phyloP scores from a whole-genome alignment of 2,797 vertebrate species.

The Aeoliscus strigatus region DNA sequence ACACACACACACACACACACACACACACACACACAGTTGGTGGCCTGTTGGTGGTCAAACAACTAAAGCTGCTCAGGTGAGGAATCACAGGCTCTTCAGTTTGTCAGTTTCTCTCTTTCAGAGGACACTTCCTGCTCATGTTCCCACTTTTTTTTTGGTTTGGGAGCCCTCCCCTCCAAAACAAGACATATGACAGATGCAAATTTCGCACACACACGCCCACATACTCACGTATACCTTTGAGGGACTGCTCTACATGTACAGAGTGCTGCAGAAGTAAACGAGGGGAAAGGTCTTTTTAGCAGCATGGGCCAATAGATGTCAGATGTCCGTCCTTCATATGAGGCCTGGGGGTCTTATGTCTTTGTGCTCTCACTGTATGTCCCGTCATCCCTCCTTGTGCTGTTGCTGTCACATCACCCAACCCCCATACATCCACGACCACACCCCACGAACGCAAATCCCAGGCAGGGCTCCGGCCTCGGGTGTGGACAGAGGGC shows the following conservation, averaged over 20 bases:
- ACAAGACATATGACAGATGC: slow-evolving; percentile 48
- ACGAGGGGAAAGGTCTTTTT: slow-evolving; percentile 59
- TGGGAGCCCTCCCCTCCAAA: slow-evolving; percentile 21
- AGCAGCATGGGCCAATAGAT: slow-evolving; percentile 61
- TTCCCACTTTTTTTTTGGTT: slow-evolving; percentile 33
- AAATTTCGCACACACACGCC: slow-evolving; percentile 25
- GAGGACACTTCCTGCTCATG: slow-evolving; percentile 16
- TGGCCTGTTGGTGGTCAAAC: too few species aligned
- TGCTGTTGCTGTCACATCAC: slow-evolving; percentile 43
- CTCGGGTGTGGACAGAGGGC: slow-evolving; percentile 50
- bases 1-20: slow-evolving; percentile 10
- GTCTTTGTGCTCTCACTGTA: slow-evolving; percentile 54
- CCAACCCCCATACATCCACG: slow-evolving; percentile 43
- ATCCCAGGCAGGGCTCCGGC: slow-evolving; percentile 49
- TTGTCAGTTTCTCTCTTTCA: slow-evolving; percentile 12
- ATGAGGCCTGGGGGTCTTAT: slow-evolving; percentile 50
- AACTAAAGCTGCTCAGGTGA: slow-evolving; percentile 21
- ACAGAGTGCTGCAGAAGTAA: slow-evolving; percentile 67
- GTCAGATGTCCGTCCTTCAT: slow-evolving; percentile 58
- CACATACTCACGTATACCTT: slow-evolving; percentile 37
- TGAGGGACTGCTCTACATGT: slow-evolving; percentile 66
- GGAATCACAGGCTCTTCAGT: slow-evolving; percentile 24
- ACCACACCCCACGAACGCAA: slow-evolving; percentile 39
- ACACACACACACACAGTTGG: slow-evolving; percentile 19
- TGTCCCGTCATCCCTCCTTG: slow-evolving; percentile 48